Percentiles rank a stretch among this genome's conserved stretches.
Conservation (phyloP, 2,888 invertebrate genomes). For the Drosophila setosimentum region DNA sequence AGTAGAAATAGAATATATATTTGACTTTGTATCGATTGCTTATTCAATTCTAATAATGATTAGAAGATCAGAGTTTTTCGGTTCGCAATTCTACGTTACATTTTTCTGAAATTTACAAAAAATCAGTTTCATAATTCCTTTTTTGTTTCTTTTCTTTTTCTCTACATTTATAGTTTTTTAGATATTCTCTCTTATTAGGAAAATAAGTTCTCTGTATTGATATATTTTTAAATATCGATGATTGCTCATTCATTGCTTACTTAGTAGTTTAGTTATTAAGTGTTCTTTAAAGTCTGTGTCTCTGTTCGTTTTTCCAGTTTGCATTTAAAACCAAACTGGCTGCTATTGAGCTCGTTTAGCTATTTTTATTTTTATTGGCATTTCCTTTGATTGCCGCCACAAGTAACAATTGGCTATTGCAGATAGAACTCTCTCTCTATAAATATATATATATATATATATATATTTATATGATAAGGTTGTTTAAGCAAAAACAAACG, state of each 20-base stretch:
- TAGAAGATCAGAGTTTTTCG: neutral
- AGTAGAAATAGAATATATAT: neutral
- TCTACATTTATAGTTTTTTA: neutral
- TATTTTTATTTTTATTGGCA: conserved; percentile 51
- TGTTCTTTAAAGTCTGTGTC: conserved; percentile 8
- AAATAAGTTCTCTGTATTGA: neutral
- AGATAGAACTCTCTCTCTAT: neutral
- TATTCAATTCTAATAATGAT: neutral
- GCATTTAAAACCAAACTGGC: conserved; percentile 23
- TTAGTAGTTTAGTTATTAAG: conserved; percentile 9
- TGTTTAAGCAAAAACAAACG: too few species aligned
- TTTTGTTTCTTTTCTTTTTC: neutral
- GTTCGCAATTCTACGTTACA: too few species aligned
- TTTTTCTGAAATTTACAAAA: neutral
- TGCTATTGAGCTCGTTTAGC: conserved; percentile 65
- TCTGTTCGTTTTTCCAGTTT: neutral
- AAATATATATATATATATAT: neutral
- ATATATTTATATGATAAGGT: neutral
- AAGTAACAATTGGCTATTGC: conserved; percentile 45
- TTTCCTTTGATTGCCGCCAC: conserved; percentile 58
- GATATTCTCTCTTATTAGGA: neutral
- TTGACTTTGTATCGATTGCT: neutral
- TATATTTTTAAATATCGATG: neutral
- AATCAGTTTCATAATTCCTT: neutral
- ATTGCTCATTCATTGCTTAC: conserved; percentile 6